Evolutionary conservation across 2,113 vertebrate species (phyloP).

Genomic region (Recurvirostra avosetta): DNA sequence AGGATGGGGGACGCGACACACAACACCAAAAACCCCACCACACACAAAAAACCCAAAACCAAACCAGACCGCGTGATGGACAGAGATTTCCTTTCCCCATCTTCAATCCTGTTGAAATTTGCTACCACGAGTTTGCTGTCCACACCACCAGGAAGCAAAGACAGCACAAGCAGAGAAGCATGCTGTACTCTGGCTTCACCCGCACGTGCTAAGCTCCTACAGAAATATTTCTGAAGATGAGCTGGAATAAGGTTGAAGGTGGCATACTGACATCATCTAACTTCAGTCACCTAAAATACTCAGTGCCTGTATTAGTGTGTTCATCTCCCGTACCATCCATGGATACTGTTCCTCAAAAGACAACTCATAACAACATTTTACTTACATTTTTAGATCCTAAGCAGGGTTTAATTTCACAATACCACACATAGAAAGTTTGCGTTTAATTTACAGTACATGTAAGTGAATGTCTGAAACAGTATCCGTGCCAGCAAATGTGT

Average conservation of each 20-base stretch:
- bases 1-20: too few relatives aligned
- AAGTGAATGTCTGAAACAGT: not conserved
- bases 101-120: not conserved
- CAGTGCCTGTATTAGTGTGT: accelerated
- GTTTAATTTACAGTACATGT: not conserved
- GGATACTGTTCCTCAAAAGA: not conserved
- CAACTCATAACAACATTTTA: not conserved
- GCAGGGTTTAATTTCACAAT: not conserved
- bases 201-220: not conserved
- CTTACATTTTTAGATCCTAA: not conserved
- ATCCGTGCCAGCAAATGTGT: not conserved
- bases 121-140: not conserved
- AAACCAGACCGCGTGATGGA: not conserved
- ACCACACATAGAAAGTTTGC: not conserved
- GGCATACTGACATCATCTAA: not conserved
- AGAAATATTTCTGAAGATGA: not conserved
- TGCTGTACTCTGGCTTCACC: not conserved
- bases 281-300: not conserved
- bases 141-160: accelerated
- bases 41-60: too few relatives aligned
- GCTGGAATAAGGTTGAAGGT: not conserved
- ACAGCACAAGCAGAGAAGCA: not conserved
- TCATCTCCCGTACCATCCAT: not conserved
- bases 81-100: not conserved
- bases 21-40: not conserved